Evolutionary conservation across 2,113 vertebrate species (phyloP).

Genomic region (Oreochromis niloticus): DNA sequence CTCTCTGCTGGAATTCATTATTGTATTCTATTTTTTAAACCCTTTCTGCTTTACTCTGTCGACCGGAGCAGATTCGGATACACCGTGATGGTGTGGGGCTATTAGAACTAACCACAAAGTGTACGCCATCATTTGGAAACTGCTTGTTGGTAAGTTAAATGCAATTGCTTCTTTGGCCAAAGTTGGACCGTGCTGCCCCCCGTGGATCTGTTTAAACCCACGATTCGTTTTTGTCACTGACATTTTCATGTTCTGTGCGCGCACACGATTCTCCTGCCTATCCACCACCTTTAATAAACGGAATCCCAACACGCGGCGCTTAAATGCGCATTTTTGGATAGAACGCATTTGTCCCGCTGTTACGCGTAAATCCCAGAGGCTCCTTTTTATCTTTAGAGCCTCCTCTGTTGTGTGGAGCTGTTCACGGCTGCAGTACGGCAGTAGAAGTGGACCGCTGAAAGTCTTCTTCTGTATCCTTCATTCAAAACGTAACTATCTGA

Average conservation of each 20-base stretch:
- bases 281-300: not conserved
- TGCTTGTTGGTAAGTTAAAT: slow-evolving; percentile 81
- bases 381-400: not conserved
- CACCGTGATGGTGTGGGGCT: slow-evolving; percentile 82
- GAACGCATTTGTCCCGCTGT: not conserved
- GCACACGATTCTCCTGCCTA: not conserved
- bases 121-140: slow-evolving; percentile 76
- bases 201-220: not conserved
- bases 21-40: not conserved
- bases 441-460: not conserved
- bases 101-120: slow-evolving; percentile 76
- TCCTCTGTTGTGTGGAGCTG: slow-evolving; percentile 1
- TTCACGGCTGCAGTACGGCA: slow-evolving; percentile 18
- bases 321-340: slow-evolving; percentile 34
- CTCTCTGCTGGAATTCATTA: slow-evolving; percentile 74
- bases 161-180: not conserved
- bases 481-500: not conserved
- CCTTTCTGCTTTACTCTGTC: slow-evolving; percentile 33
- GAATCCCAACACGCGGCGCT: slow-evolving; percentile 28
- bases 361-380: not conserved
- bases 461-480: not conserved
- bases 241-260: not conserved
- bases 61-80: slow-evolving; percentile 69
- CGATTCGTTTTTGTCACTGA: not conserved
- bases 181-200: slow-evolving; percentile 10